Evolutionary conservation across 2,888 invertebrate species (phyloP).

Genomic region (Heliothis peltigera): DNA sequence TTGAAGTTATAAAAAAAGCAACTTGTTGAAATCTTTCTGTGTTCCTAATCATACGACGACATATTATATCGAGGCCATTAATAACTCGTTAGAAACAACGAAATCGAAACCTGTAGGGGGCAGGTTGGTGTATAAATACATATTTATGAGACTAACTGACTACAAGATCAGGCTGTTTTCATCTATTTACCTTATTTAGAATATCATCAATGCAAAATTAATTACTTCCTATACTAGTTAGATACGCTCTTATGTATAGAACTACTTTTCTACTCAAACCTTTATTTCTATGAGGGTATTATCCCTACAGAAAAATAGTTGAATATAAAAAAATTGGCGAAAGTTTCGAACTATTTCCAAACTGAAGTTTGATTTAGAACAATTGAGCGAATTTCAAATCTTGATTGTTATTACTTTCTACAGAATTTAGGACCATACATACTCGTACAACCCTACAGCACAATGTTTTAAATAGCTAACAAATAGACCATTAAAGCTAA

Average conservation of each 20-base stretch:
- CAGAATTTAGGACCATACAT: too few species aligned
- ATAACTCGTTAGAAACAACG: constrained; percentile 24
- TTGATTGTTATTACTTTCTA: too few species aligned
- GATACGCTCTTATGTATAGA: background rate
- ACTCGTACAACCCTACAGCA: too few species aligned
- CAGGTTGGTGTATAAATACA: constrained; percentile 6
- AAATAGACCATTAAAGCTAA: too few species aligned
- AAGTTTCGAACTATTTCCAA: too few species aligned
- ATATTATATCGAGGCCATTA: constrained; percentile 24
- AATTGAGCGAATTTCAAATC: too few species aligned
- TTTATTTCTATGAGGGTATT: too few species aligned
- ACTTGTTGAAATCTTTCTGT: constrained; percentile 42
- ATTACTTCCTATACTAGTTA: background rate
- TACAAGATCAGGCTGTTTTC: background rate
- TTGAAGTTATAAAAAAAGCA: constrained; percentile 44
- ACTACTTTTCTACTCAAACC: background rate
- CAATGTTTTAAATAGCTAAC: too few species aligned
- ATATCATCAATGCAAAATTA: background rate
- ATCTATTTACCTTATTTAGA: background rate
- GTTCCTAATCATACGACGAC: constrained; percentile 33
- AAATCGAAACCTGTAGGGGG: constrained; percentile 23
- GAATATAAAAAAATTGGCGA: too few species aligned
- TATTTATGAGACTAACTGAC: constrained; percentile 1
- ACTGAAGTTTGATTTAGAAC: too few species aligned
- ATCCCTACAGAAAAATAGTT: too few species aligned